A percentile compares a stretch with the other conserved stretches of the same genome.
These are phyloP conservation scores for Allophyes oxyacanthae DNA, from an alignment of 2,888 invertebrate genomes.

Conservation along the genomic window DNA sequence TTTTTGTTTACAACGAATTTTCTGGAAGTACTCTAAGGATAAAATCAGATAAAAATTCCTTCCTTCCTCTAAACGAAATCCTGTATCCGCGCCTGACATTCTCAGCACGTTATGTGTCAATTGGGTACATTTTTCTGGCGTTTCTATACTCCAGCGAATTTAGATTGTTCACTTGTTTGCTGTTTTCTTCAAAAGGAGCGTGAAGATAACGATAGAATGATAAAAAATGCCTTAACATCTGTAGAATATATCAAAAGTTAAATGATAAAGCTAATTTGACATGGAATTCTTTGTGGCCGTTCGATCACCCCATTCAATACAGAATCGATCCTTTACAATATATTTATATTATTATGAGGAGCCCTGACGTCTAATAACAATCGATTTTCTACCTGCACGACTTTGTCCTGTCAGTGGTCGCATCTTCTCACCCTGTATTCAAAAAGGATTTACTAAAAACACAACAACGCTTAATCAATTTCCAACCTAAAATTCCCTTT, in stretches of 20 bases:
- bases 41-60: no score
- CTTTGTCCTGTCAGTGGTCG: constrained; percentile 72
- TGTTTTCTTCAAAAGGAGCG: background rate
- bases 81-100: no score
- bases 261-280: constrained; percentile 66
- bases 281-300: constrained; percentile 58
- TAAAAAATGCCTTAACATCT: constrained; percentile 32
- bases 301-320: constrained; percentile 53
- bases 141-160: no score
- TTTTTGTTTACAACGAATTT: no score
- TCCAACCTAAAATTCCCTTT: rapidly evolving
- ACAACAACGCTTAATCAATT: constrained; percentile 14
- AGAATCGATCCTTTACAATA: constrained; percentile 64
- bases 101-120: no score
- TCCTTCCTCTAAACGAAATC: no score
- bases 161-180: no score
- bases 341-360: constrained; percentile 70
- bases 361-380: constrained; percentile 75
- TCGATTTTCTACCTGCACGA: constrained; percentile 84
- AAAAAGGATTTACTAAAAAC: constrained; percentile 70
- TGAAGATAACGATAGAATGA: background rate
- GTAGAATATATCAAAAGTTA: constrained; percentile 44
- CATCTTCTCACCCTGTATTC: constrained; percentile 76
- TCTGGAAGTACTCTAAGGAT: no score
- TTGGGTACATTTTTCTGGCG: no score